Base-by-base conservation (phyloP, 2,797 vertebrate genomes). In the Tadarida brasiliensis region DNA sequence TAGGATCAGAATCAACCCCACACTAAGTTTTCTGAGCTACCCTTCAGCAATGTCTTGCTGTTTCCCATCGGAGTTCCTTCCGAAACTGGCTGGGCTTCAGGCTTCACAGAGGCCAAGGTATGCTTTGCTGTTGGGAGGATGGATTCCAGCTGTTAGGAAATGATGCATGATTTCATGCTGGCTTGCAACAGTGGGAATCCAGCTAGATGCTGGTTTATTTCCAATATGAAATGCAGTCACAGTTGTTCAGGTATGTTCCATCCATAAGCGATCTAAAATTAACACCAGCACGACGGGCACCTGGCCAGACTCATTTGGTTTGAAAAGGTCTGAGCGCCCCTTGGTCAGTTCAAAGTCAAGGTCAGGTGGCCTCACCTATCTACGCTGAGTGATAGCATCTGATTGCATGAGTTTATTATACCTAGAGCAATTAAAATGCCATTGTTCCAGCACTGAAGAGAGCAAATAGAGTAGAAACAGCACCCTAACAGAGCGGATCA, bases 101-200 rank as follows among this genome's bases (percentile, higher is more conserved):
- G 81, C 77, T 78, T 91, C 73, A 44, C 0, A 57, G 68, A 95
- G 84, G 93, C 84, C 95, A 94, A 68, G 65, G 82, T 91, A 82
- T 16, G 71, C 87, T 90, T 61, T 82, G 81, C 61, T 76, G 15
- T 83, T 71, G 47, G 33, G 78, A 30, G 67, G 80, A 97, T 76
- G 59, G 68, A 87, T 63, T 76, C 71, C 95, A 97, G 97, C 97
- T 96, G 94, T 81, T 49, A 77, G 68, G 81, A 76, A 91, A 82
- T 91, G 94, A 90, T 33, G 78, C 35, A 93, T 94, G 76, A 81
- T 54, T 56, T 94, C 84, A 33, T 78, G 94, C 61, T 76, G 71
- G 67, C 81, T 57, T 1, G 4, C 78, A 81, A 57, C 68, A 33
- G 63, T 87, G 84, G 80, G 87, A 70, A 71, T 63, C 57, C 33